Percentiles rank a stretch among this genome's conserved stretches.
phyloP scores from a whole-genome alignment of 2,797 vertebrate species.

The Atherinosoma microstoma region DNA sequence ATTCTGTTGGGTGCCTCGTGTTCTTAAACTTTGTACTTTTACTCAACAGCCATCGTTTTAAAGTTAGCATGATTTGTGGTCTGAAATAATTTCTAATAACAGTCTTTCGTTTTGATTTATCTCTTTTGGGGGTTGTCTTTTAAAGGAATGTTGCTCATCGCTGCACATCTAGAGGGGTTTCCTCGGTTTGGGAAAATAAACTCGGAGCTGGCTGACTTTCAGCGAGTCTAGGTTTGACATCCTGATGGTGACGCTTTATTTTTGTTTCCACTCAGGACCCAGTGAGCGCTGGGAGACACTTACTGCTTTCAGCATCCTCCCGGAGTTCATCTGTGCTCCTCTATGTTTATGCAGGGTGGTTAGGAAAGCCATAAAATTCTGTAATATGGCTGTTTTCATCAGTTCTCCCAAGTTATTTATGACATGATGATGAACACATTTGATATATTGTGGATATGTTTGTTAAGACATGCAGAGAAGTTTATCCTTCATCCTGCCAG shows the following conservation, averaged over 20 bases:
- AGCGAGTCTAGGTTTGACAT: constrained; percentile 44
- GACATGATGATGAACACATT: constrained; percentile 5
- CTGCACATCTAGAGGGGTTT: constrained; percentile 47
- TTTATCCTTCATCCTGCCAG: constrained; percentile 16
- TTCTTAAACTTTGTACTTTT: constrained; percentile 31
- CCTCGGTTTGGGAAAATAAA: constrained; percentile 68
- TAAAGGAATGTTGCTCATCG: constrained; percentile 32
- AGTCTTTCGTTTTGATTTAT: constrained; percentile 44
- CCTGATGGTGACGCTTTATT: constrained; percentile 73
- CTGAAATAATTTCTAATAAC: constrained; percentile 31
- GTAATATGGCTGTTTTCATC: constrained; percentile 19
- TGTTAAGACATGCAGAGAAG: constrained; percentile 5
- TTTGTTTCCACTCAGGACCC: constrained; percentile 74
- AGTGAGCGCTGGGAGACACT: constrained; percentile 50
- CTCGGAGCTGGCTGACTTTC: constrained; percentile 47
- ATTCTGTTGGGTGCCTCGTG: constrained; percentile 23
- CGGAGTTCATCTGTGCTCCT: constrained; percentile 42
- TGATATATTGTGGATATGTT: constrained; percentile 17
- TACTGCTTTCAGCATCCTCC: constrained; percentile 59
- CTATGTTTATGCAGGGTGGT: constrained; percentile 30
- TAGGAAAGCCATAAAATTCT: constrained; percentile 25
- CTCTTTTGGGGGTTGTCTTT: constrained; percentile 36
- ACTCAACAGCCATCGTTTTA: constrained; percentile 18
- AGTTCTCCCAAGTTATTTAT: constrained; percentile 15
- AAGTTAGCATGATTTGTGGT: constrained; percentile 36